Evolutionary conservation across 1,140 invertebrate genomes (phyloP).

Genomic region (Pseudomyrmex sp.): DNA sequence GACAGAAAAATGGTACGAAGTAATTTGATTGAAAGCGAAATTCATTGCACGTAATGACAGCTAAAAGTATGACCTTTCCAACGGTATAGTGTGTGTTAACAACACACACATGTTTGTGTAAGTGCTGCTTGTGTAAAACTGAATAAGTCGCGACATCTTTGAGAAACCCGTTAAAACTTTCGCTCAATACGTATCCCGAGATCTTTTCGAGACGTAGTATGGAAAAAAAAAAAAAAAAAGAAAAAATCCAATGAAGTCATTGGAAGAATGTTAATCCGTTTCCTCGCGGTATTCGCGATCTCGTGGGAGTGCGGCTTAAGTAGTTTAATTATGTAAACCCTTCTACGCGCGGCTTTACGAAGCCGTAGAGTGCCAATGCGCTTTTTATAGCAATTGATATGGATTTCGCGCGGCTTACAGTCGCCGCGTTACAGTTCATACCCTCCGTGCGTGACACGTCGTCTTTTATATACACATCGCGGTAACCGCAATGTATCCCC

Average conservation of each 20-base stretch:
- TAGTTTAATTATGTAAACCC: constrained; percentile 17
- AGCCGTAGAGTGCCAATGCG: not conserved
- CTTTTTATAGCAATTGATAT: not conserved
- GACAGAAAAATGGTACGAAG: too few species aligned
- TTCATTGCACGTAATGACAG: too few species aligned
- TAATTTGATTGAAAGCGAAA: too few species aligned
- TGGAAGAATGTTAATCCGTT: not conserved
- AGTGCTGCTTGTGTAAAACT: too few species aligned
- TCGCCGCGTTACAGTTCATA: not conserved
- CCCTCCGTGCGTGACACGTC: not conserved
- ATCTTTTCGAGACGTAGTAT: not conserved
- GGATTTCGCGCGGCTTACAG: constrained; percentile 1
- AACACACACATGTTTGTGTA: too few species aligned
- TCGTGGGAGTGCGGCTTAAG: not conserved
- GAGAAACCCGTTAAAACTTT: too few species aligned
- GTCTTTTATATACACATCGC: not conserved
- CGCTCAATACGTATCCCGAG: not conserved
- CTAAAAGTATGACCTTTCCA: not conserved
- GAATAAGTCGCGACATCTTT: too few species aligned
- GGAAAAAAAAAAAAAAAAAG: too few species aligned
- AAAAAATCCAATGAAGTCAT: not conserved
- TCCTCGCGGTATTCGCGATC: not conserved
- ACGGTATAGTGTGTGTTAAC: not conserved
- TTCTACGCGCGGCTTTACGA: not conserved
- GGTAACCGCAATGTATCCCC: not conserved